phyloP scores from a whole-genome alignment of 2,888 invertebrate genomes.

The Matsumyia berberina region DNA sequence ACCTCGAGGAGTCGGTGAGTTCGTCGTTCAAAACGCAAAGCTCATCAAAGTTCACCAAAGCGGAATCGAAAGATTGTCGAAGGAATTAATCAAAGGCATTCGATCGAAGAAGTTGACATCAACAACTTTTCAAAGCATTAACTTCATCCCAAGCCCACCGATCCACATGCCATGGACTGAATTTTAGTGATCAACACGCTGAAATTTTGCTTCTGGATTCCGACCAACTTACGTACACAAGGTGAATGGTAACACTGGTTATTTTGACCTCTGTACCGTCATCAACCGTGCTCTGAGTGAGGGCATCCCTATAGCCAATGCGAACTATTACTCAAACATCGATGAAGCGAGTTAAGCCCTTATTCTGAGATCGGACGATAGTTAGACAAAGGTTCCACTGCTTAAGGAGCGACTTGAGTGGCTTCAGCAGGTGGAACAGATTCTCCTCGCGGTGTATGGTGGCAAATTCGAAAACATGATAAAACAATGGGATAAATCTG shows the following conservation, averaged over 20 bases:
- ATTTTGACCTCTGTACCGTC: conserved; percentile 96
- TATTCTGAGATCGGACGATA: conserved; percentile 92
- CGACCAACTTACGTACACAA: conserved; percentile 88
- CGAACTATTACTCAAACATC: conserved; percentile 90
- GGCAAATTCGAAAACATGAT: conserved; percentile 94
- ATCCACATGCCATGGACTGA: conserved; percentile 92
- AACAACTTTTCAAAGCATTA: conserved; percentile 89
- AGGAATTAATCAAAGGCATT: conserved; percentile 87
- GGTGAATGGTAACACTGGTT: conserved; percentile 92
- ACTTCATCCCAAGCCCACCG: conserved; percentile 89
- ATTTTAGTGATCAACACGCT: conserved; percentile 95
- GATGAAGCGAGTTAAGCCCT: conserved; percentile 87
- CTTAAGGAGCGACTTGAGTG: conserved; percentile 90
- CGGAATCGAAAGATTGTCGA: conserved; percentile 88
- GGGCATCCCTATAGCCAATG: conserved; percentile 91
- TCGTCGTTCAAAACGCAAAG: conserved; percentile 89
- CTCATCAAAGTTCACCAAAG: conserved; percentile 88
- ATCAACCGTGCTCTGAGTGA: conserved; percentile 93
- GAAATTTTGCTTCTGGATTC: conserved; percentile 98
- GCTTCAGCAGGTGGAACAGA: conserved; percentile 90
- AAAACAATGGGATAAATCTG: conserved; percentile 89
- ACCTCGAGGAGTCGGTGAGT: conserved; percentile 90
- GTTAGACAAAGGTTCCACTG: conserved; percentile 88
- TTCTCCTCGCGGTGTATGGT: conserved; percentile 89
- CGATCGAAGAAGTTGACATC: conserved; percentile 86